These are phyloP conservation scores for Notodonta ziczac DNA, from an alignment of 2,888 invertebrate species.

Conservation along the genomic window DNA sequence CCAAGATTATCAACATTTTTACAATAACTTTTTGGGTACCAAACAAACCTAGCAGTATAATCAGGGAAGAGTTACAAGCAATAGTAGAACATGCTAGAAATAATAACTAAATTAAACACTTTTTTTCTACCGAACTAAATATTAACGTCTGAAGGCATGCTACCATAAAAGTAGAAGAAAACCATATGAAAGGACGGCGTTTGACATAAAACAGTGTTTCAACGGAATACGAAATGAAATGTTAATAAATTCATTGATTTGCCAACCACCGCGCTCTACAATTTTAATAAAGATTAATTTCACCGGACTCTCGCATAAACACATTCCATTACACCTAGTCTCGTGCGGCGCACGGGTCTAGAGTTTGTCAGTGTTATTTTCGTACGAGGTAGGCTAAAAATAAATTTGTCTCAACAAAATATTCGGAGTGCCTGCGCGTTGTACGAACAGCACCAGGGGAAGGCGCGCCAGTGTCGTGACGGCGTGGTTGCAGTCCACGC, in stretches of 20 bases:
- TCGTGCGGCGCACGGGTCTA: conserved; percentile 59
- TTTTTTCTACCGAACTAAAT: too few relatives aligned
- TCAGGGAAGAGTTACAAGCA: too few relatives aligned
- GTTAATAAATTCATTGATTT: background rate
- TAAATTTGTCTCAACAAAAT: conserved; percentile 70
- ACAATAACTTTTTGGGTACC: too few relatives aligned
- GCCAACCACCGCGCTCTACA: background rate
- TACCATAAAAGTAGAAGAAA: background rate
- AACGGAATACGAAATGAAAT: background rate
- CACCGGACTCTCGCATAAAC: conserved; percentile 24
- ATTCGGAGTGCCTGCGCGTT: conserved; percentile 34
- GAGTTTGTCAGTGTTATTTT: conserved; percentile 74
- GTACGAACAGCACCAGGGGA: conserved; percentile 28
- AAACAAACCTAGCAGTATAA: too few relatives aligned
- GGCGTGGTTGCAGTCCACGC: conserved; percentile 49
- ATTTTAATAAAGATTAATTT: conserved; percentile 4
- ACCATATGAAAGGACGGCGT: background rate
- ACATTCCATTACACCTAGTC: conserved; percentile 45
- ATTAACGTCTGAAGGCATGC: too few relatives aligned
- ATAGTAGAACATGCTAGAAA: too few relatives aligned
- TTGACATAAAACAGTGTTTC: background rate
- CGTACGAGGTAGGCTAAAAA: conserved; percentile 68
- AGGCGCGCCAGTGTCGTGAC: conserved; percentile 16
- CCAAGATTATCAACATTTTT: too few relatives aligned
- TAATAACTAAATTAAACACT: too few relatives aligned